Percentiles rank a stretch among this genome's conserved stretches.
phyloP scores from a whole-genome alignment of 2,797 vertebrate genomes.

The Triplophysa bombifrons region DNA sequence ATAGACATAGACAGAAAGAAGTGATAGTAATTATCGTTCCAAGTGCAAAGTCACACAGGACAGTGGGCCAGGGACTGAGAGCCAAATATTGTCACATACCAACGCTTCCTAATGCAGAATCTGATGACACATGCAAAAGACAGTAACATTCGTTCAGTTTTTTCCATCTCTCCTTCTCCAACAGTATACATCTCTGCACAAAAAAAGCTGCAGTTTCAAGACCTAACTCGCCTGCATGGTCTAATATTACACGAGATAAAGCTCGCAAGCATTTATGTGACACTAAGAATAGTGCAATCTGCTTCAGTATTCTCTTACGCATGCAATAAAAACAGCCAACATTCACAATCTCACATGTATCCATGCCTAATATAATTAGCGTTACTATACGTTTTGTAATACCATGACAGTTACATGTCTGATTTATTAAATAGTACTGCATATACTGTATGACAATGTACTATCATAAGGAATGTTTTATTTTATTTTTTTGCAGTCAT shows the following conservation, averaged over 20 bases:
- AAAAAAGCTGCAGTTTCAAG: constrained; percentile 8
- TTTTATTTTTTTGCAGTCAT: not conserved
- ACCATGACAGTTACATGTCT: not conserved
- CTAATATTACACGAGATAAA: not conserved
- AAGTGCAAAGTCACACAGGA: constrained; percentile 2
- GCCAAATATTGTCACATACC: constrained; percentile 45
- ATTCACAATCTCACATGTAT: not conserved
- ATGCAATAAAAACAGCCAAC: constrained; percentile 2
- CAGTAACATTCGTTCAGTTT: constrained; percentile 1
- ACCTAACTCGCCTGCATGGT: constrained; percentile 19
- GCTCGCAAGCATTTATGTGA: constrained; percentile 10
- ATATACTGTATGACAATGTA: too few species aligned
- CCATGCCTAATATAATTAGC: not conserved
- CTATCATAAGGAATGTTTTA: not conserved
- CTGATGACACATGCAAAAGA: constrained; percentile 48
- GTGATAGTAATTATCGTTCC: not conserved
- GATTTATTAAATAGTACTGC: not conserved
- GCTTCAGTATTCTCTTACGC: not conserved
- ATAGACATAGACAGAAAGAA: not conserved
- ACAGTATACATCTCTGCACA: constrained; percentile 16
- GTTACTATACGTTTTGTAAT: not conserved
- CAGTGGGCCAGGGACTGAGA: constrained; percentile 26
- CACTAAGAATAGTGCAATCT: constrained; percentile 10
- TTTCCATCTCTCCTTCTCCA: not conserved
- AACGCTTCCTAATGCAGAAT: constrained; percentile 43